A percentile compares a stretch with the other conserved stretches of the same genome.
phyloP scores from a whole-genome alignment of 2,888 invertebrate genomes.

The Dasysyrphus albostriatus region DNA sequence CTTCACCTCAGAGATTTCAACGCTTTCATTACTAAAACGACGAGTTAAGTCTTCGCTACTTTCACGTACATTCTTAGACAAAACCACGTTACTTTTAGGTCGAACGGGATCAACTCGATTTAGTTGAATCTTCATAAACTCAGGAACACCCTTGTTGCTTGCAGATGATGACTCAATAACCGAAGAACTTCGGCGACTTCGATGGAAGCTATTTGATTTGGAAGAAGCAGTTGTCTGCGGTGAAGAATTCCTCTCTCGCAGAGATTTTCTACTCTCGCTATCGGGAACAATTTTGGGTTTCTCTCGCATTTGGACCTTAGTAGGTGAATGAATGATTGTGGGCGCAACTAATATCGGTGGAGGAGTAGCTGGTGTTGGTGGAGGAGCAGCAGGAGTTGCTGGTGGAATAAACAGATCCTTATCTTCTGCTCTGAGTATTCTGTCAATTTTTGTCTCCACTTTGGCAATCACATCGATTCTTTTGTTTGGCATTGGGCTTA shows the following conservation, averaged over 20 bases:
- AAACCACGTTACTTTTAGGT: constrained; percentile 87
- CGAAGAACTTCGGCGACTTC: constrained; percentile 78
- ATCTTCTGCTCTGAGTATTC: constrained; percentile 52
- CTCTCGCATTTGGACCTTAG: constrained; percentile 74
- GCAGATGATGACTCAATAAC: constrained; percentile 75
- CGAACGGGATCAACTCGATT: constrained; percentile 88
- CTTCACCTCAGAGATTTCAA: constrained; percentile 82
- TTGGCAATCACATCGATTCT: constrained; percentile 47
- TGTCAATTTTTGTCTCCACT: constrained; percentile 64
- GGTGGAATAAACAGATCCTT: constrained; percentile 38
- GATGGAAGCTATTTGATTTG: constrained; percentile 76
- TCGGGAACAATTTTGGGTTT: constrained; percentile 67
- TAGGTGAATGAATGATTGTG: constrained; percentile 22
- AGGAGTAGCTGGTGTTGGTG: constrained; percentile 51
- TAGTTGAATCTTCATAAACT: constrained; percentile 89
- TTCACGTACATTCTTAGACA: constrained; percentile 85
- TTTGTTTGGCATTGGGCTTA: constrained; percentile 55
- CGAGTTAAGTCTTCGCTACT: constrained; percentile 81
- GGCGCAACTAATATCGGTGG: constrained; percentile 59
- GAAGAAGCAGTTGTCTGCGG: constrained; percentile 49
- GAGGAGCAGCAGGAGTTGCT: constrained; percentile 38
- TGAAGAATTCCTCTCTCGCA: constrained; percentile 54
- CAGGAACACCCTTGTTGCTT: constrained; percentile 84
- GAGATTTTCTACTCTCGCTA: constrained; percentile 75
- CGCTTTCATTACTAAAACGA: constrained; percentile 84